These are phyloP conservation scores for Noctilio leporinus DNA, from an alignment of 2,113 vertebrate genomes.

Conservation along the genomic window DNA sequence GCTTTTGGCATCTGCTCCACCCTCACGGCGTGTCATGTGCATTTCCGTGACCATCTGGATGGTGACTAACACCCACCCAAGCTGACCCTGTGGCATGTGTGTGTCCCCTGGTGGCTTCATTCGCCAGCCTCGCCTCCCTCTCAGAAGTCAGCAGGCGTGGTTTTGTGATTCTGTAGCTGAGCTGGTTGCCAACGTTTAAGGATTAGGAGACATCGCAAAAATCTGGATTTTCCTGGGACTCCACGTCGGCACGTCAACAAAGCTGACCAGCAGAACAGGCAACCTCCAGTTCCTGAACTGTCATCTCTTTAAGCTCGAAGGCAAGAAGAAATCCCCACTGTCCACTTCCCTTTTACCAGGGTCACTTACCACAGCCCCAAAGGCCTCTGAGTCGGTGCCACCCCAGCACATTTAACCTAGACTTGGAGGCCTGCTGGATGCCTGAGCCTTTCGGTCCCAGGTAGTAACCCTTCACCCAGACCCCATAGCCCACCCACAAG, in stretches of 20 bases:
- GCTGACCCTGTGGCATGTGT: not conserved
- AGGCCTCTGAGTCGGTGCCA: not conserved
- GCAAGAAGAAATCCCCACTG: not conserved
- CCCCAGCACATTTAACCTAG: not conserved
- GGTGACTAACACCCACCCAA: not conserved
- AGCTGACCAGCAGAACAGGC: not conserved
- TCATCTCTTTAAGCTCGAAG: not conserved
- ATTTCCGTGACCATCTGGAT: not conserved
- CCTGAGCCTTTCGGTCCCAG: not conserved
- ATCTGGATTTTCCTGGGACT: not conserved
- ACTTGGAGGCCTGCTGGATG: not conserved
- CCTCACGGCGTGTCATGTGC: not conserved
- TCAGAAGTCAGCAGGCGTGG: not conserved
- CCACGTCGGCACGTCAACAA: not conserved
- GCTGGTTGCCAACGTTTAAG: not conserved
- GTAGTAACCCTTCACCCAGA: not conserved
- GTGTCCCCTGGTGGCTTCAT: not conserved
- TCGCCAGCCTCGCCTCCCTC: not conserved
- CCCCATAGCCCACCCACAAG: not conserved
- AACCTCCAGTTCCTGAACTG: not conserved
- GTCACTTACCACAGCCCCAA: not conserved
- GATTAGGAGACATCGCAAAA: not conserved
- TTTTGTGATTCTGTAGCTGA: not conserved
- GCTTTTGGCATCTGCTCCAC: not conserved
- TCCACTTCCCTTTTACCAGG: not conserved